Base-by-base conservation (phyloP, 2,113 vertebrate genomes). In the Hemiscyllium ocellatum region DNA sequence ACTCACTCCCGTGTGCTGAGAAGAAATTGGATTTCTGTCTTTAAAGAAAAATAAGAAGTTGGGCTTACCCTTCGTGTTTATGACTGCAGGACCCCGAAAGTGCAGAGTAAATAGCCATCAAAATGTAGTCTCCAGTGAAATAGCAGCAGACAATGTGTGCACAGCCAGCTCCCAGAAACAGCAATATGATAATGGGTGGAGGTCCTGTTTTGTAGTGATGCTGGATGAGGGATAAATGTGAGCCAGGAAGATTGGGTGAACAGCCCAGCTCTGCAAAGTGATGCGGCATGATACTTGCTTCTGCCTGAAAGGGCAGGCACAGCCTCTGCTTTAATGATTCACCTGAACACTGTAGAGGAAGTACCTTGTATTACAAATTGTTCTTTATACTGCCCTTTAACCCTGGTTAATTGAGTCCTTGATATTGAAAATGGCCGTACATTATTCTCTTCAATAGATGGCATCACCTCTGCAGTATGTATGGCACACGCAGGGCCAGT, bases 391-490 rank as follows among this genome's bases (percentile, higher is more conserved):
- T 66, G 89, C 5, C 61, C 4, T 66, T 37, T 65, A 37, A 17
- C 61, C 56, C 56, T 20, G n/a, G 89, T n/a, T 91, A 65, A 42
- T 66, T 91, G 89, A 91, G 61, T 66, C 89, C 37, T 91, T 91
- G 61, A n/a, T 37, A 24, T 3, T 66, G 87, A 91, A 65, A 65
- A 29, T 91, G 29, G 1, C 29, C 61, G 15, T 91, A 65, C 29
- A 91, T n/a, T n/a, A 91, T 61, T n/a, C 17, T 91, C 29, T n/a
- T 29, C 56, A 19, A 65, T 61, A 65, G 52, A 61, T 33, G 33
- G 61, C 52, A 37, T 91, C 56, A 33, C 0, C 10, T 65, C 33
- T 66, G 52, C 29, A n/a, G 52, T 90, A n/a, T 65, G 76, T 80
- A 80, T 37, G n/a, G 33, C 61, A 66, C 20, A n/a, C 29, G 20